Evolutionary conservation across 1,140 invertebrate genomes (phyloP), one percentile per base, ranked within the genome.

Genomic region (Thereuonema tuberculata): DNA sequence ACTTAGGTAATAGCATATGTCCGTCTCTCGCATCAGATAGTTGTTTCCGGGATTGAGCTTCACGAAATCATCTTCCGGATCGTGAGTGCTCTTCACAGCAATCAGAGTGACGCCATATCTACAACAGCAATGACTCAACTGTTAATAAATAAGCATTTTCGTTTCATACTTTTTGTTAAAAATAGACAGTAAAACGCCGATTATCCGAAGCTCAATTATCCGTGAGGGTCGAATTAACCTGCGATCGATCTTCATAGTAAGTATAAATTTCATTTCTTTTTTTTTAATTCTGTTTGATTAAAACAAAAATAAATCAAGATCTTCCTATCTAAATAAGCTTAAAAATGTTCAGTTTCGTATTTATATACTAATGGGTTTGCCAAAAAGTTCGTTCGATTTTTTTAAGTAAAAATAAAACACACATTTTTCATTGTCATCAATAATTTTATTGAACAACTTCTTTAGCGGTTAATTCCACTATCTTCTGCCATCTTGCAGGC

Each of bases 1-100:
- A 75, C 90, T 94, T 86, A 98, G 89, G 74, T 99, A 99, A 76
- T 97, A 99, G 71, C 93, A 96, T 24, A 90, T 93, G 73, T 98
- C 94, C 0, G 69, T 67, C 21, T 68, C 64, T 1, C 69, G 65
- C 88, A 99, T 94, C 67, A 96, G 93, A 76, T 98, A 93, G 25
- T 89, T 77, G 0, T 93, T 93, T 20, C 94, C 94, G 1, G 95
- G 94, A 77, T 99, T 99, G 27, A 99, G 76, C 47, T 95, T 83
- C 64, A 99, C 98, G 1, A 88, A 86, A 69, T 68, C 68, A 47
- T 69, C 68, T 75, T 92, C 89, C n/a, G 87, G 86, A 61, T 93
- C 78, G 73, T 95, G 88, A 0, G 89, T 77, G 25, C 91, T 88
- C 60, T 93, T 82, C 2, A 98, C 90, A 14, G 92, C 95, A 1